Evolutionary conservation across 1,140 invertebrate species (phyloP).

Genomic region (Ostrea denselamellosa): DNA sequence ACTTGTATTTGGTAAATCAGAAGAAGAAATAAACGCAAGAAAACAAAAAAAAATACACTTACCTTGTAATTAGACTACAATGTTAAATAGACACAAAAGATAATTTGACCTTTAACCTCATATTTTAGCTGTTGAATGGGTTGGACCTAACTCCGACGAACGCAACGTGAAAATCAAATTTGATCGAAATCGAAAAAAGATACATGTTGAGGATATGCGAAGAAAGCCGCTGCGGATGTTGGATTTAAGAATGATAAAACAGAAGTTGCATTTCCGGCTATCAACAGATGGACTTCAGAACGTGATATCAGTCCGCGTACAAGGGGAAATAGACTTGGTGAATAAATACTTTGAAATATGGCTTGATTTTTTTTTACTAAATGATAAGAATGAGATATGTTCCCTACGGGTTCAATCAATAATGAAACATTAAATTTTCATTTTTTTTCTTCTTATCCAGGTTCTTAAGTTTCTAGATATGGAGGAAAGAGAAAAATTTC

Average conservation of each 20-base stretch:
- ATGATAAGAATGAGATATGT: too few species aligned
- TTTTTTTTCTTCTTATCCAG: conserved; percentile 62
- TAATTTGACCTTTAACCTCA: too few species aligned
- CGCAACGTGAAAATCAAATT: conserved; percentile 54
- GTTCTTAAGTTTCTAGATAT: conserved; percentile 92
- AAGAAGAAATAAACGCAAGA: too few species aligned
- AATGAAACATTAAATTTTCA: too few species aligned
- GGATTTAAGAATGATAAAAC: conserved; percentile 78
- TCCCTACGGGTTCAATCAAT: too few species aligned
- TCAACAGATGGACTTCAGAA: conserved; percentile 40
- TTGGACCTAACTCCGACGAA: conserved; percentile 54
- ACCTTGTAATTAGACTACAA: too few species aligned
- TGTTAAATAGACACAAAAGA: too few species aligned
- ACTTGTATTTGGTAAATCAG: too few species aligned
- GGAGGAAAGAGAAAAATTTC: conserved; percentile 90
- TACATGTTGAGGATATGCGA: conserved; percentile 61
- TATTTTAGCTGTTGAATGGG: conserved; percentile 59
- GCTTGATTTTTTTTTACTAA: too few species aligned
- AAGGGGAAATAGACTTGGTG: conserved; percentile 66
- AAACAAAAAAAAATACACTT: too few species aligned
- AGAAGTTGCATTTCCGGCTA: conserved; percentile 45
- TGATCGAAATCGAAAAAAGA: conserved; percentile 50
- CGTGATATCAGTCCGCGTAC: conserved; percentile 60
- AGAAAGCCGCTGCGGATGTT: conserved; percentile 76
- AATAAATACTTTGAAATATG: background rate